These are phyloP conservation scores for Hydroisotoma schaefferi DNA, from an alignment of 2,888 invertebrate species.

Conservation along the genomic window DNA sequence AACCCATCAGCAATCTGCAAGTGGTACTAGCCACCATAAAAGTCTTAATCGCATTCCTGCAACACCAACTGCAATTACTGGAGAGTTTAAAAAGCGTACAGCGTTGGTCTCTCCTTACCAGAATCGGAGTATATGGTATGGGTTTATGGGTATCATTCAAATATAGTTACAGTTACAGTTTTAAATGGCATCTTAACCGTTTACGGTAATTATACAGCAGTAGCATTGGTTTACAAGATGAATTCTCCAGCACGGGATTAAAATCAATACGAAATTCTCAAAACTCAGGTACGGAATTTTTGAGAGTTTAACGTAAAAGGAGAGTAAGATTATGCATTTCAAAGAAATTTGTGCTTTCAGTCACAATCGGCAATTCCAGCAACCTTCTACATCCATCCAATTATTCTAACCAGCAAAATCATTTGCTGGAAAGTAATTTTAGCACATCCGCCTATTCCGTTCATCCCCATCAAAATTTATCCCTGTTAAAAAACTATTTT, in stretches of 20 bases:
- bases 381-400: neutral
- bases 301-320: no score
- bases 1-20: neutral
- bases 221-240: conserved; percentile 37
- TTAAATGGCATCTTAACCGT: neutral
- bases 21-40: conserved; percentile 3
- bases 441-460: conserved; percentile 10
- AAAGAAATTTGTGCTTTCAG: neutral
- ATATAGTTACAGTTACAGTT: neutral
- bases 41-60: conserved; percentile 6
- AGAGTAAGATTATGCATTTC: neutral
- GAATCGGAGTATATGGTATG: conserved; percentile 34
- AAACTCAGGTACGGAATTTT: conserved; percentile 22
- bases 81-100: conserved; percentile 30
- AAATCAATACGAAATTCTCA: conserved; percentile 36
- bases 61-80: neutral
- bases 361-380: conserved; percentile 9
- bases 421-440: neutral
- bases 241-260: conserved; percentile 28
- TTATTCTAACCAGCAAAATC: conserved; percentile 1
- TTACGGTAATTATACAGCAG: conserved; percentile 15
- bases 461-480: conserved; percentile 12
- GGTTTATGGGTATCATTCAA: neutral
- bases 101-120: conserved; percentile 36
- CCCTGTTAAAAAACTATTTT: conserved; percentile 11